Conservation (phyloP, 2,113 vertebrate genomes). For the Mystacornis crossleyi region DNA sequence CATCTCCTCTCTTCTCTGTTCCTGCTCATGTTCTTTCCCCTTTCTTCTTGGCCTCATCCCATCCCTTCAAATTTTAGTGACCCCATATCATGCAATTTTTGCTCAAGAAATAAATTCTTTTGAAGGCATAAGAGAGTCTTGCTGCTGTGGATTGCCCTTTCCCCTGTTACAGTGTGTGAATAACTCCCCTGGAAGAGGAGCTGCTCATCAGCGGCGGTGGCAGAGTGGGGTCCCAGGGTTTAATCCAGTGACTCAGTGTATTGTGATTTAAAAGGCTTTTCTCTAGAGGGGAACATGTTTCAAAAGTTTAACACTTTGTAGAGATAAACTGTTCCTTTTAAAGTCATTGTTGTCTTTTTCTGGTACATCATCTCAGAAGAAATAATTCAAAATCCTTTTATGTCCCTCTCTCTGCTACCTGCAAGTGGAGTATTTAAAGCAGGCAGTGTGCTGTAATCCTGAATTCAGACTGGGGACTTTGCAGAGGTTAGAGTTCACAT, state of each 20-base stretch:
- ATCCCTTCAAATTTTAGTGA: neutral
- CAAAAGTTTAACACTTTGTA: constrained; percentile 46
- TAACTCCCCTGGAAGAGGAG: neutral
- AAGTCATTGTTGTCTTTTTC: constrained; percentile 36
- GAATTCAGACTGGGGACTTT: neutral
- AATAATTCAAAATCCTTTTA: constrained; percentile 24
- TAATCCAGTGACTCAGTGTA: constrained; percentile 1
- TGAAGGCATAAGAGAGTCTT: neutral
- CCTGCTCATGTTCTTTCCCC: neutral
- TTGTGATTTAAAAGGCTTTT: constrained; percentile 28
- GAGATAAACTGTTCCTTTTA: constrained; percentile 56
- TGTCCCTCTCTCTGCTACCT: neutral
- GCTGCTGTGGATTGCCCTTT: constrained; percentile 20
- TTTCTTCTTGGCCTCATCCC: neutral
- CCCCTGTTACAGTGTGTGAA: neutral
- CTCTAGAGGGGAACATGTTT: neutral
- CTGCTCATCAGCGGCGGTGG: neutral
- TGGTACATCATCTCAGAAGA: constrained; percentile 9
- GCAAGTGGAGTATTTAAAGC: neutral
- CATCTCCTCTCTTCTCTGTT: neutral
- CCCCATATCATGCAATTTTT: neutral
- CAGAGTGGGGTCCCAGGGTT: neutral
- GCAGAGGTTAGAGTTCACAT: neutral
- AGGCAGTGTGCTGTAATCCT: neutral
- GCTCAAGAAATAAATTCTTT: constrained; percentile 1